Percentiles rank a stretch among this genome's conserved stretches.
phyloP scores from a whole-genome alignment of 2,797 vertebrate species.

The Pseudochirops corinnae region DNA sequence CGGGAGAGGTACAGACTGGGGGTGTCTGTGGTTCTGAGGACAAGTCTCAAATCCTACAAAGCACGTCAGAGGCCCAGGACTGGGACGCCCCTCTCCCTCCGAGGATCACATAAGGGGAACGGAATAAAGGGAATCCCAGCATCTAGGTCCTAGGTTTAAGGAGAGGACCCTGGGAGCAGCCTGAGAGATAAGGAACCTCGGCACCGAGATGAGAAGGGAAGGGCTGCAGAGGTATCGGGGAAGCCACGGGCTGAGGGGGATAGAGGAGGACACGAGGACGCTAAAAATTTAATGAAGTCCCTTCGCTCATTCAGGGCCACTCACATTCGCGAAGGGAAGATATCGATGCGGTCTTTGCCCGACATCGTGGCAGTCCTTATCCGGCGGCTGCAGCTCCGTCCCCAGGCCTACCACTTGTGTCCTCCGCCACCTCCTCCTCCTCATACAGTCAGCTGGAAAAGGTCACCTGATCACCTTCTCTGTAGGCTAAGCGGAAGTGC shows the following conservation, averaged over 20 bases:
- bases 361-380: slow-evolving; percentile 88
- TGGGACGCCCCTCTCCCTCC: not conserved
- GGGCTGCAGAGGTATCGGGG: not conserved
- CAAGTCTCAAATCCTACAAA: not conserved
- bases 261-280: not conserved
- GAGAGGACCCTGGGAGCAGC: not conserved
- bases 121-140: not conserved
- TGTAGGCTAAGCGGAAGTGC: slow-evolving; percentile 11
- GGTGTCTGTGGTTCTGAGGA: not conserved
- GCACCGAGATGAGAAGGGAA: not conserved
- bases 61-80: not conserved
- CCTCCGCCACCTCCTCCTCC: not conserved
- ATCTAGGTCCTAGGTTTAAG: not conserved
- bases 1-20: not conserved
- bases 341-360: slow-evolving; percentile 96
- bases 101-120: not conserved
- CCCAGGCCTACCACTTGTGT: not conserved
- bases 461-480: slow-evolving; percentile 57
- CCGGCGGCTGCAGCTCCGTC: not conserved
- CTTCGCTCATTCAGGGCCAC: slow-evolving; percentile 75
- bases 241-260: not conserved
- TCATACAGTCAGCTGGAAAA: slow-evolving; percentile 51
- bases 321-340: slow-evolving; percentile 99
- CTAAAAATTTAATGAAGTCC: not conserved
- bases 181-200: not conserved